Evolutionary conservation across 2,797 vertebrate species (phyloP), one percentile per base, ranked within the genome.

Genomic region (Labroides dimidiatus): DNA sequence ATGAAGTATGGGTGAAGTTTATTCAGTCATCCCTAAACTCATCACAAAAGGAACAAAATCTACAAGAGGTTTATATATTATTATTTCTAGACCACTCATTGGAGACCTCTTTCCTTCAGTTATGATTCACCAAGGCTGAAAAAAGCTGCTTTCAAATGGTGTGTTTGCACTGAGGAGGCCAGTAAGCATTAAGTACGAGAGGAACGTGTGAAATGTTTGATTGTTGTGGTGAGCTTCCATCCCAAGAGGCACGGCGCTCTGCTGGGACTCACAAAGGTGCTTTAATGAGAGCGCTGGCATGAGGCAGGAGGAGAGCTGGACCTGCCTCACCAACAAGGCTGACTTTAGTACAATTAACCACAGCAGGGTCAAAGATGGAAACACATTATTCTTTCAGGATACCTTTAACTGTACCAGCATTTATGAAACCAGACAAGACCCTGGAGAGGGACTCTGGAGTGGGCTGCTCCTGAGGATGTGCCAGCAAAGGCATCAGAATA

Each of bases 201-300:
- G 49, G 53, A 70, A 5, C 41, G 74, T 86, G 83, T 77, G 78
- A 53, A 64, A 59, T 56, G 60, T 67, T 72, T 50, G 41, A 64
- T 54, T 51, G 41, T 45, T 59, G 61, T 14, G 58, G 51, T 13
- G 66, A 69, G 58, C 68, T 57, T 72, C 70, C 58, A 36, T 57
- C 82, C 61, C 47, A 61, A 71, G 67, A 54, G 68, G 19, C 45
- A 62, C 52, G 55, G 4, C 50, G 60, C 75, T 84, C 67, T 66
- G 47, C 30, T 52, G 73, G 27, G 62, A 67, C 65, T 67, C 70
- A 82, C 80, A 88, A 84, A 86, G 83, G 68, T 89, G 81, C 56
- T 88, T 93, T 91, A 75, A 90, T 75, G 65, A 70, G 27, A 73
- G 67, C 37, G 11, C 16, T 78, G 60, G 81, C 84, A 62, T 39